Evolutionary conservation across 2,113 vertebrate species (phyloP).

Genomic region (Platysternon megacephalum): DNA sequence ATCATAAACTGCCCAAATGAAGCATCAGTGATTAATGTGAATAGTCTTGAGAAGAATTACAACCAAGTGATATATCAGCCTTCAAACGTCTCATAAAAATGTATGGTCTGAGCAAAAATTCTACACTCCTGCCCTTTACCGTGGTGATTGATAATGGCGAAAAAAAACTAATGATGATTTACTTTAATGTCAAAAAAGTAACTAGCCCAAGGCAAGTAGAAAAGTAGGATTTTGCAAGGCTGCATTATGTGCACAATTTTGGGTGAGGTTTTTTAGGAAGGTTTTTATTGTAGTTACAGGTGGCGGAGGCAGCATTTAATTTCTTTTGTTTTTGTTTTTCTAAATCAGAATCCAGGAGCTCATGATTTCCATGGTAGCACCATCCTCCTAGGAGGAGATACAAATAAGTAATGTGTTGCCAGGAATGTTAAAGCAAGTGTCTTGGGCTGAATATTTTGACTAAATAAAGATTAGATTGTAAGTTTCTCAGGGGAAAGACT

Average conservation of each 20-base stretch:
- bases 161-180: neutral
- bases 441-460: conserved; percentile 24
- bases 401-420: conserved; percentile 10
- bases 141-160: neutral
- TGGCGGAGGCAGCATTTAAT: neutral
- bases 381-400: neutral
- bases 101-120: neutral
- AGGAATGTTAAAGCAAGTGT: neutral
- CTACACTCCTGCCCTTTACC: neutral
- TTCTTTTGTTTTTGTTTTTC: neutral
- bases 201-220: neutral
- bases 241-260: neutral
- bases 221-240: neutral
- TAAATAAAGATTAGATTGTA: neutral
- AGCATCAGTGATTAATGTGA: neutral
- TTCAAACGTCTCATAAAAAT: neutral
- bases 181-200: neutral
- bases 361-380: neutral
- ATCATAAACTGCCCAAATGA: neutral
- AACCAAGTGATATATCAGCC: neutral
- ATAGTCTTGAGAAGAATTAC: neutral
- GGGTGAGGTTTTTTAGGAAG: neutral
- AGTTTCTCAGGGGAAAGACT: neutral
- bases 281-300: neutral
- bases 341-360: neutral